These are phyloP conservation scores for Glossophaga mutica DNA, from an alignment of 2,797 vertebrate genomes.

Conservation along the genomic window DNA sequence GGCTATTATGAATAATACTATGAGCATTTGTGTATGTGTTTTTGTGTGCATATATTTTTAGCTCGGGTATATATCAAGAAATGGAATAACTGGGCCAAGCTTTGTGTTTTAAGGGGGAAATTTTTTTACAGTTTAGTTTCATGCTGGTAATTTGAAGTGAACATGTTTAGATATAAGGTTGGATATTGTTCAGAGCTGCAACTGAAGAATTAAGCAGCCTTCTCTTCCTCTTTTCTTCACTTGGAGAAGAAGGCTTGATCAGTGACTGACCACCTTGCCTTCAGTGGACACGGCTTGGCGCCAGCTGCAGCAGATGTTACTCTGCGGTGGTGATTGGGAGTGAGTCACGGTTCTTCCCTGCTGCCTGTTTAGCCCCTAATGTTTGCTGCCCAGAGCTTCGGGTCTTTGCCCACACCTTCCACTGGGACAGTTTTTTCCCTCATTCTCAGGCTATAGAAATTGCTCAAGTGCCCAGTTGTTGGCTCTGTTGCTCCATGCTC, in stretches of 20 bases:
- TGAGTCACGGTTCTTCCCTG: neutral
- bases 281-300: neutral
- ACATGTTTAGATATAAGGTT: neutral
- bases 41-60: neutral
- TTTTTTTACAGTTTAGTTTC: neutral
- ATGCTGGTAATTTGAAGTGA: neutral
- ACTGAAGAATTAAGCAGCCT: neutral
- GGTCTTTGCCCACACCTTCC: neutral
- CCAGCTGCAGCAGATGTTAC: neutral
- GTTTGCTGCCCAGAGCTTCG: neutral
- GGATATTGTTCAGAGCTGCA: neutral
- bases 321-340: neutral
- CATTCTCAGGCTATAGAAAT: neutral
- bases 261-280: neutral
- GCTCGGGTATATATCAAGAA: neutral
- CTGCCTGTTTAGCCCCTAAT: neutral
- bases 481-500: neutral
- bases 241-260: neutral
- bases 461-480: neutral
- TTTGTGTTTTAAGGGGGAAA: neutral
- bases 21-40: neutral
- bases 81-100: neutral
- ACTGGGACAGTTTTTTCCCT: neutral
- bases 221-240: neutral
- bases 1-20: neutral